Evolutionary conservation across 2,888 invertebrate species (phyloP).

Genomic region (Rhopalosiphum nymphaeae): DNA sequence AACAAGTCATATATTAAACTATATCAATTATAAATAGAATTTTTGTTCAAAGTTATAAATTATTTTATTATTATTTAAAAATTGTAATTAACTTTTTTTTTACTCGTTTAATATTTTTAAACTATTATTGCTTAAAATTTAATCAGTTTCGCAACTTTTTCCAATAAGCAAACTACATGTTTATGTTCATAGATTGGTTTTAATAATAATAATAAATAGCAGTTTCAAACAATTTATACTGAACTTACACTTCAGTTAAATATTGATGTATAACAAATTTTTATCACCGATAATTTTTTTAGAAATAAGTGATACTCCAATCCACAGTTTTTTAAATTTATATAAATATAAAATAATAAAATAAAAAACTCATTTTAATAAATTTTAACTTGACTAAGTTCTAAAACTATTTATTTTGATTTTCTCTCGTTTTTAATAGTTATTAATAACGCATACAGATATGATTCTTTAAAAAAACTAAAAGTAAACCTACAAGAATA

Average conservation of each 20-base stretch:
- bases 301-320: neutral
- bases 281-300: neutral
- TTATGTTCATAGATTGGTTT: neutral
- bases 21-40: neutral
- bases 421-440: neutral
- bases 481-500: neutral
- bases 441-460: neutral
- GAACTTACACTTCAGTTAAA: neutral
- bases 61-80: neutral
- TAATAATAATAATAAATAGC: neutral
- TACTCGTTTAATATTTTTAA: neutral
- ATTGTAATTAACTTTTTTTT: neutral
- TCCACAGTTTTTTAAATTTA: neutral
- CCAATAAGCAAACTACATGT: neutral
- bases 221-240: neutral
- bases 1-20: neutral
- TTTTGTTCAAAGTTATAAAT: neutral
- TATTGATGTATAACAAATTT: neutral
- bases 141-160: neutral
- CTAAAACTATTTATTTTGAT: neutral
- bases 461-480: neutral
- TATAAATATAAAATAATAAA: neutral
- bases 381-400: neutral
- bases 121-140: neutral
- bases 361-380: neutral